Base-by-base conservation (phyloP, 2,113 vertebrate genomes). In the Sorex fumeus region DNA sequence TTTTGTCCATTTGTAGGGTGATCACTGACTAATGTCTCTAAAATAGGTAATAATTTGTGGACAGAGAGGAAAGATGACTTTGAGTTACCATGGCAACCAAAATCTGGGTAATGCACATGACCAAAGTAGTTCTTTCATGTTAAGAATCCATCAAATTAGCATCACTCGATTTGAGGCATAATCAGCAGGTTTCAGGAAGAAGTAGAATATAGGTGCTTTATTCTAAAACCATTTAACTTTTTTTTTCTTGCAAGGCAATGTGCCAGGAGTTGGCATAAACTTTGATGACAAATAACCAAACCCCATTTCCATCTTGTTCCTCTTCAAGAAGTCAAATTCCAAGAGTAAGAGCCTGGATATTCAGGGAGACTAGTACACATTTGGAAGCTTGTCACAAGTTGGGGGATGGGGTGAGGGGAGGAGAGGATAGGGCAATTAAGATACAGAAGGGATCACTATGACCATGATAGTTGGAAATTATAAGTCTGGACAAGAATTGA, bases 271-370 rank as follows among this genome's bases (percentile, higher is more conserved):
- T 76, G 1, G 30, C 36, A 13, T 0, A 23, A 70, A 32, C 27
- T 11, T 62, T 1, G 2, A 1, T 0, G 0, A 18, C 28, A 0
- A 25, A 3, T 4, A 1, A 0, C 34, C 0, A n/a, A n/a, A 74
- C n/a, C 6, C 57, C n/a, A 23, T 60, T 77, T 84, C 0, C 64
- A 1, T 36, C 69, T 53, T 57, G 25, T 40, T 36, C 1, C 83
- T 36, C 3, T 84, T 34, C 5, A 75, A 43, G 16, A 71, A 60
- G 32, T 0, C 80, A 8, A 57, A 69, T 8, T 3, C 64, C 43
- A 50, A 50, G 47, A 50, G 2, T 50, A 50, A 50, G 40, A 40
- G 13, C 47, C 47, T 50, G 47, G 47, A 50, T 50, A 13, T 50
- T 9, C 47, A 40, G 40, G 47, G 47, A 50, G 47, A 50, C 47